Percentiles rank a stretch among this genome's conserved stretches.
phyloP scores from a whole-genome alignment of 2,888 invertebrate species.

The Brachycybe producta region DNA sequence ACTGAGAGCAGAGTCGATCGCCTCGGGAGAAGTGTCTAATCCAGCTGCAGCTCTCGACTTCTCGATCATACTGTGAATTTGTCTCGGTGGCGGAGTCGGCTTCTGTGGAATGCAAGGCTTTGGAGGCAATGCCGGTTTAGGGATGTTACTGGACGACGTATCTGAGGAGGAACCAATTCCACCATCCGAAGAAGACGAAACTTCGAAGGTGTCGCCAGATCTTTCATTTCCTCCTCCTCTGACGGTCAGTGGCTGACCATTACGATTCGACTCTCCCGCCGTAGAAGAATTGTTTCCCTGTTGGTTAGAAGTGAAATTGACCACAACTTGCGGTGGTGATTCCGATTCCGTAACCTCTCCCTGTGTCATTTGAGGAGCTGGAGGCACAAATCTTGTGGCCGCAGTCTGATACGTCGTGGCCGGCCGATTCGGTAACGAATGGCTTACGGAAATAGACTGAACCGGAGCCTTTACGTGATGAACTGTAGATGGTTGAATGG shows the following conservation, averaged over 20 bases:
- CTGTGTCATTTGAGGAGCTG: slow-evolving; percentile 46
- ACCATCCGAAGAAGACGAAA: neutral
- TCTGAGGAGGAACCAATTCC: neutral
- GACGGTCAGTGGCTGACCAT: neutral
- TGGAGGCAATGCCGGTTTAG: slow-evolving; percentile 56
- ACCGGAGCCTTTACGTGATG: slow-evolving; percentile 3
- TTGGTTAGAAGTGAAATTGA: no score
- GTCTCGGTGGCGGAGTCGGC: slow-evolving; percentile 43
- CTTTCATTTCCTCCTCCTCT: no score
- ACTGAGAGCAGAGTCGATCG: slow-evolving; percentile 14
- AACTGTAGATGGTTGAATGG: slow-evolving; percentile 1
- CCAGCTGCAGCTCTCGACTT: slow-evolving; percentile 2
- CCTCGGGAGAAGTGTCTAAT: slow-evolving; percentile 19
- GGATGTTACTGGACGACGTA: slow-evolving; percentile 30
- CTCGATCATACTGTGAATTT: slow-evolving; percentile 25
- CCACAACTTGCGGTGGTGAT: no score
- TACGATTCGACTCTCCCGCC: neutral
- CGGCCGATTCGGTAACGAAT: neutral
- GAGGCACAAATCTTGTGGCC: slow-evolving; percentile 19
- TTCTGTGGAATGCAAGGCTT: slow-evolving; percentile 31
- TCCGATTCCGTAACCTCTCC: no score
- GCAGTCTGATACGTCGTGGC: slow-evolving; percentile 29
- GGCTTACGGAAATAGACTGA: neutral
- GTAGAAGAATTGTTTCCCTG: no score
- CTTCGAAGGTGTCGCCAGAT: no score